Conservation (phyloP, 2,113 vertebrate species). For the Phaethornis superciliosus region DNA sequence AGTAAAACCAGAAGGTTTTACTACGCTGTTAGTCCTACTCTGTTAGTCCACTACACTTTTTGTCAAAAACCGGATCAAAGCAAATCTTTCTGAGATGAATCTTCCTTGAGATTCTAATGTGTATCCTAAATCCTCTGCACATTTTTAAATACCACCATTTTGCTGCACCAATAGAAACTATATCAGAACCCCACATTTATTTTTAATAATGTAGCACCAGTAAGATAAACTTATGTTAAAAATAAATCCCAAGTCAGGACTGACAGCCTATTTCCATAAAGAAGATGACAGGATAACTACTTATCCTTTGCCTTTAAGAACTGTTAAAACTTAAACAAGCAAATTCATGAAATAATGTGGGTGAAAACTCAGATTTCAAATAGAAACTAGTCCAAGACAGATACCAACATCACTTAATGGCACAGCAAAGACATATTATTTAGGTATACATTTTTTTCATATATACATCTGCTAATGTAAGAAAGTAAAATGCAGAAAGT, state of each 20-base stretch:
- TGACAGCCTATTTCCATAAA: neutral
- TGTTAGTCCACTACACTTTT: neutral
- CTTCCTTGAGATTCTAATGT: neutral
- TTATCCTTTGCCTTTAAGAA: neutral
- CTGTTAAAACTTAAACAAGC: neutral
- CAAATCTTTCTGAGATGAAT: neutral
- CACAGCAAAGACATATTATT: neutral
- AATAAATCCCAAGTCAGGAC: neutral
- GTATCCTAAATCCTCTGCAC: neutral
- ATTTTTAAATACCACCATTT: neutral
- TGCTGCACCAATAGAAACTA: neutral
- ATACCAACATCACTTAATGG: neutral
- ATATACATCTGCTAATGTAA: neutral
- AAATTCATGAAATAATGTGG: neutral
- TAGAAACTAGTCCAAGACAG: neutral
- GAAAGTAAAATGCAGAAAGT: neutral
- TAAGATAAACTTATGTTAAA: neutral
- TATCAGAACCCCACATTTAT: neutral
- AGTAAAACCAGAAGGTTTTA: neutral
- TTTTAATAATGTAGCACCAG: neutral
- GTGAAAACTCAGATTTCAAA: neutral
- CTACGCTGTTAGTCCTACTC: neutral
- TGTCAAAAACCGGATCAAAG: neutral
- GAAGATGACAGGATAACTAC: neutral
- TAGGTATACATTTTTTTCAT: neutral